Conservation (phyloP, 2,113 vertebrate genomes). For the Cheirogaleus medius region DNA sequence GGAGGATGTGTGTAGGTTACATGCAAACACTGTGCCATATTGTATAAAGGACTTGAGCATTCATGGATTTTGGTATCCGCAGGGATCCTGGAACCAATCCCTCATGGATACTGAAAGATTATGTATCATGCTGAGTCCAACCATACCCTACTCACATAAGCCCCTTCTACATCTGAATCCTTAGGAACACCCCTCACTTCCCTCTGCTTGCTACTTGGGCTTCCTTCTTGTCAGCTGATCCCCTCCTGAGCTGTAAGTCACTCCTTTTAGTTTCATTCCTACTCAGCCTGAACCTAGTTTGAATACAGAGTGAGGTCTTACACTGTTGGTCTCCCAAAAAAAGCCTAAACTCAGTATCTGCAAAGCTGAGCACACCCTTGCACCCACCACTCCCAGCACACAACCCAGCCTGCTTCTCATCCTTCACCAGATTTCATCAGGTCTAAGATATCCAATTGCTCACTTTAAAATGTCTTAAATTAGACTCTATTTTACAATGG, state of each 20-base stretch:
- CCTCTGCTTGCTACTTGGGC: background rate
- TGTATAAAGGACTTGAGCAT: background rate
- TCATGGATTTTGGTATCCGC: background rate
- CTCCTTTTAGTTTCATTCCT: background rate
- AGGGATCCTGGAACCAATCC: background rate
- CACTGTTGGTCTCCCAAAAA: background rate
- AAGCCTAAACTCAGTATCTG: background rate
- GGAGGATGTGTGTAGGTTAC: background rate
- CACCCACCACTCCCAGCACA: no score
- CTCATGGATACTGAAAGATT: background rate
- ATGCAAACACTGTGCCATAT: background rate
- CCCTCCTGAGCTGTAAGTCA: background rate
- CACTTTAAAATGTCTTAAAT: background rate
- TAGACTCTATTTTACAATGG: background rate
- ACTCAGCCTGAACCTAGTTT: background rate
- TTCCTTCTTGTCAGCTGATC: background rate
- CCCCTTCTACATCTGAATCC: no score
- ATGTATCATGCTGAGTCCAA: background rate
- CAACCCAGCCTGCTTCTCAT: no score
- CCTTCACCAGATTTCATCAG: background rate
- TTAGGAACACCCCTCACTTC: fast-evolving
- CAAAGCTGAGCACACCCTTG: background rate
- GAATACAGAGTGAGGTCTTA: background rate
- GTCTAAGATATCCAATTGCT: background rate
- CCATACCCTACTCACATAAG: background rate